Conservation (phyloP, 2,113 vertebrate species). For the crab-eating macaque (Macaca fascicularis) region DNA sequence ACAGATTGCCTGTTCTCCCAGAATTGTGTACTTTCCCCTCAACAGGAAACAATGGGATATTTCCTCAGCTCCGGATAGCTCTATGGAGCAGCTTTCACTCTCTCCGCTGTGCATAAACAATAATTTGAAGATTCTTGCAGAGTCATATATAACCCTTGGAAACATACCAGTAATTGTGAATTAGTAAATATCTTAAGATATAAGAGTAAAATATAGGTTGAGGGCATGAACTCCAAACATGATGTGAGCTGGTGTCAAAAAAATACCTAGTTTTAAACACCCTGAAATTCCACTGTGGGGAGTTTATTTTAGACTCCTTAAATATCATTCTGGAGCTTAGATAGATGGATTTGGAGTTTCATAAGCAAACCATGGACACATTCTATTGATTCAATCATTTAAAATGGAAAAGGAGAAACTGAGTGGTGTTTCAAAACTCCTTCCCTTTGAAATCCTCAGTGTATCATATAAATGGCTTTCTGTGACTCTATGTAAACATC, state of each 20-base stretch:
- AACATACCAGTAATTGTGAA: neutral
- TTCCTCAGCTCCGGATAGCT: neutral
- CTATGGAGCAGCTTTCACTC: neutral
- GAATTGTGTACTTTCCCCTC: neutral
- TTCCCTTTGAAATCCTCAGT: neutral
- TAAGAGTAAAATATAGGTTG: neutral
- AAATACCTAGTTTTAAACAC: neutral
- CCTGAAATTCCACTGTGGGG: neutral
- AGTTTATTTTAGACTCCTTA: neutral
- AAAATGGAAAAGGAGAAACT: neutral
- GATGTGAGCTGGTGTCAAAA: neutral
- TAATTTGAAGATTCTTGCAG: neutral
- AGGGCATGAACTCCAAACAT: neutral
- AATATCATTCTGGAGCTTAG: neutral
- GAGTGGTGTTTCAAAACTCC: neutral
- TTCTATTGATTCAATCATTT: neutral
- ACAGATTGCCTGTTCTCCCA: constrained; percentile 1
- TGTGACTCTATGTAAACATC: neutral
- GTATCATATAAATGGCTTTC: neutral
- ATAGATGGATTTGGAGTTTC: neutral
- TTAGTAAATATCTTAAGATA: neutral
- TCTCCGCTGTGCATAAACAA: neutral
- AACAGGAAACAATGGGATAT: constrained; percentile 12
- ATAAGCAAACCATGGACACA: neutral
- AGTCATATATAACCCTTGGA: neutral